Conservation (phyloP, 2,113 vertebrate genomes). For the Bos javanicus region DNA sequence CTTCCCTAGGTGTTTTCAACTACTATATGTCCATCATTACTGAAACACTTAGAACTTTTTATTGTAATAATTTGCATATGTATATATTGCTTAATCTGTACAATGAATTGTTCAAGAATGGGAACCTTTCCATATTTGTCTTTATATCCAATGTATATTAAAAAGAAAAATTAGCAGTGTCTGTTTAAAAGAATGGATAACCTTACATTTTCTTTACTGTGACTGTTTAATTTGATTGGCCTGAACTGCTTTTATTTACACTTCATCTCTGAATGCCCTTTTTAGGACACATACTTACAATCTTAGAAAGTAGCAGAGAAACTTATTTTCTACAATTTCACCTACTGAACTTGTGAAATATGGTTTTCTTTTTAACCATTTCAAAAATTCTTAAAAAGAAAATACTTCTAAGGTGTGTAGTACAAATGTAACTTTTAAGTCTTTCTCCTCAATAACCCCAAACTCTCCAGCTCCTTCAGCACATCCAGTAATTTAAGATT, state of each 20-base stretch:
- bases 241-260: conserved; percentile 1
- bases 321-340: neutral
- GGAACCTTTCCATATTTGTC: neutral
- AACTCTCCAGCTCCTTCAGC: neutral
- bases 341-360: neutral
- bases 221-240: conserved; percentile 55
- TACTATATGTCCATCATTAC: neutral
- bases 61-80: neutral
- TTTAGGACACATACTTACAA: neutral
- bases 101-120: neutral
- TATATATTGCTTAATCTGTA: neutral
- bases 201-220: conserved; percentile 1
- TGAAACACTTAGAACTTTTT: neutral
- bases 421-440: neutral
- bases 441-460: neutral
- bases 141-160: neutral
- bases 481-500: neutral
- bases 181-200: neutral
- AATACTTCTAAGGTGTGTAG: neutral
- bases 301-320: neutral
- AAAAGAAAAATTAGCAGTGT: neutral
- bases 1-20: neutral
- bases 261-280: neutral
- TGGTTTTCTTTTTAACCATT: neutral
- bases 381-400: neutral